Percentiles rank a stretch among this genome's conserved stretches.
Conservation (phyloP, 2,113 vertebrate genomes). For the Podocnemis expansa region DNA sequence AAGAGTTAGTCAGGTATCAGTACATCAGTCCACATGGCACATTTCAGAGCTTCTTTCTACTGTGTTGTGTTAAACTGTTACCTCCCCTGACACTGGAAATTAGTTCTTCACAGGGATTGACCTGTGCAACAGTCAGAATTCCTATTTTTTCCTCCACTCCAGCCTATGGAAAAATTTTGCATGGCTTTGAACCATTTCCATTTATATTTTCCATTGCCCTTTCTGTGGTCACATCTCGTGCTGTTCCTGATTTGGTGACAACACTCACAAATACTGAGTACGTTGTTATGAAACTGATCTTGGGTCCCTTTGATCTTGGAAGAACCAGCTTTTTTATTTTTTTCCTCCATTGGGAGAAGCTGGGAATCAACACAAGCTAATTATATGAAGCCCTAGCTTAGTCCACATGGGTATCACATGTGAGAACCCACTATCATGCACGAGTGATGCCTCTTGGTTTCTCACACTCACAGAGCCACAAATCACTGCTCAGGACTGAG, state of each 20-base stretch:
- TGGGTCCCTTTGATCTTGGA: constrained; percentile 25
- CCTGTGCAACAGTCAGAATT: background rate
- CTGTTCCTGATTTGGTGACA: constrained; percentile 20
- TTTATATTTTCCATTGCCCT: constrained; percentile 21
- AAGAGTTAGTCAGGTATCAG: constrained; percentile 11
- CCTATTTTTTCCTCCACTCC: background rate
- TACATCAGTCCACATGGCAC: constrained; percentile 21
- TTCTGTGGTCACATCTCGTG: constrained; percentile 28
- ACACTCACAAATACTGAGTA: constrained; percentile 38
- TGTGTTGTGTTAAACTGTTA: constrained; percentile 33
- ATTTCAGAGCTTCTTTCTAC: constrained; percentile 19
- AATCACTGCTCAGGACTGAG: background rate
- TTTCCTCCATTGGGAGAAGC: background rate
- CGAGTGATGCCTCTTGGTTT: background rate
- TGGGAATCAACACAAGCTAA: background rate
- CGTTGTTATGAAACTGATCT: constrained; percentile 44
- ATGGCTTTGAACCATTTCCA: background rate
- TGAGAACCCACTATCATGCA: background rate
- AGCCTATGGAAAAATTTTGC: background rate
- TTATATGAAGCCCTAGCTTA: background rate
- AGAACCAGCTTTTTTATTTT: constrained; percentile 25
- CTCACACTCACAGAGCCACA: background rate
- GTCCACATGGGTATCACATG: constrained; percentile 68
- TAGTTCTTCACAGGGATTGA: constrained; percentile 15
- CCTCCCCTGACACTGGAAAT: background rate